phyloP scores from a whole-genome alignment of 2,797 vertebrate genomes.

The Poecilia wingei region DNA sequence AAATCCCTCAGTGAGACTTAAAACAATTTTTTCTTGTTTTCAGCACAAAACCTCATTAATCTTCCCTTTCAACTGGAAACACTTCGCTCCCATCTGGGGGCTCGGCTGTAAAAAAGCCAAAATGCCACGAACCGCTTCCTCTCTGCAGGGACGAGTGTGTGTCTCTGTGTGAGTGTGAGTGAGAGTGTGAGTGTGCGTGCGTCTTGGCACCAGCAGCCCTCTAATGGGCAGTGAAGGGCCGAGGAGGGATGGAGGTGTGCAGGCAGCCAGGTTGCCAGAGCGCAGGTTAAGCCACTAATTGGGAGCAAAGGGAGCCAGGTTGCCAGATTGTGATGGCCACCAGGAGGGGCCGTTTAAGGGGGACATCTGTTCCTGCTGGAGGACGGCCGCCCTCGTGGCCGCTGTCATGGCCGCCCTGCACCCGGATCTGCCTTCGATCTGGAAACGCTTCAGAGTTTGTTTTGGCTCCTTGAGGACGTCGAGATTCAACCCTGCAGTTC shows the following conservation, averaged over 20 bases:
- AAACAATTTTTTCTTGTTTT: neutral
- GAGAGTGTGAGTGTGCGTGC: conserved; percentile 17
- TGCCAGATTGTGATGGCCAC: conserved; percentile 82
- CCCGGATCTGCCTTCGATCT: no score
- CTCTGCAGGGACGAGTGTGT: neutral
- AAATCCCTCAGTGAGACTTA: neutral
- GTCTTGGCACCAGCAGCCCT: conserved; percentile 42
- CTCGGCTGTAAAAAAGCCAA: conserved; percentile 13
- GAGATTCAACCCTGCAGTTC: conserved; percentile 26
- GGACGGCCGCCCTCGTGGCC: conserved; percentile 73
- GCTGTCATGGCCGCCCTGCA: no score
- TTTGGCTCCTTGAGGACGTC: conserved; percentile 6
- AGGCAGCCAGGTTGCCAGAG: conserved; percentile 63
- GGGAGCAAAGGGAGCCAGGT: conserved; percentile 73
- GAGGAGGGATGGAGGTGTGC: conserved; percentile 43
- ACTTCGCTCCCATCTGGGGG: conserved; percentile 3
- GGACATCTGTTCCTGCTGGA: conserved; percentile 84
- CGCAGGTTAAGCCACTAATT: conserved; percentile 84
- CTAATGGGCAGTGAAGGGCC: conserved; percentile 55
- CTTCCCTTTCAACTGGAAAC: conserved; percentile 3
- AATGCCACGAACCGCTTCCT: conserved; percentile 25
- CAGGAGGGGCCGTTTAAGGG: conserved; percentile 82
- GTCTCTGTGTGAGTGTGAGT: neutral
- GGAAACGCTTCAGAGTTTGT: conserved; percentile 18
- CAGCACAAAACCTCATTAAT: neutral